phyloP scores from a whole-genome alignment of 2,888 invertebrate species.

The Nephrotoma guestfalica region DNA sequence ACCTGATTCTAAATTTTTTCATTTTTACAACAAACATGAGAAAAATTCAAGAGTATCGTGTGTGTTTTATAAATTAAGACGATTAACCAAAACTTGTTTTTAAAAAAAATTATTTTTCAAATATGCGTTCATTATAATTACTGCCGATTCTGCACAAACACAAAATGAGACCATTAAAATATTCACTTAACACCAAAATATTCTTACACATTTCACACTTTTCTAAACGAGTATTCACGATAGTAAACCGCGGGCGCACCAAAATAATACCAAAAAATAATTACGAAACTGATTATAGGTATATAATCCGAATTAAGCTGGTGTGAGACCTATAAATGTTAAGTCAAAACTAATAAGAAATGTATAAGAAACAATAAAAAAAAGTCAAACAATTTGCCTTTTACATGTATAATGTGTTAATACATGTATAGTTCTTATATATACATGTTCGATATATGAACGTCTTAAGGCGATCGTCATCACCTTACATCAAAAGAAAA shows the following conservation, averaged over 20 bases:
- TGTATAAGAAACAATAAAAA: neutral
- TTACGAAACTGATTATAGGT: neutral
- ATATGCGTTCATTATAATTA: neutral
- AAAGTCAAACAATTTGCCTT: neutral
- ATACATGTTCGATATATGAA: neutral
- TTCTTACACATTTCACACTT: neutral
- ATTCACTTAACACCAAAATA: neutral
- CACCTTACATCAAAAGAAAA: neutral
- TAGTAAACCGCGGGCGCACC: neutral
- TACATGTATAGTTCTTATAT: neutral
- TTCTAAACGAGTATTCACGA: neutral
- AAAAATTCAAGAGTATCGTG: neutral
- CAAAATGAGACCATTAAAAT: neutral
- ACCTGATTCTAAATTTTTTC: neutral
- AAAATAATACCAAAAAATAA: neutral
- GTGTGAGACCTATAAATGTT: neutral
- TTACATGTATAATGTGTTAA: neutral
- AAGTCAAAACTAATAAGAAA: neutral
- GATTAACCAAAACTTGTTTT: neutral
- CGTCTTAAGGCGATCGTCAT: neutral
- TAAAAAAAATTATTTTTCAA: neutral
- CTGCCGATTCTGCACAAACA: neutral
- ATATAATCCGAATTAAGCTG: neutral
- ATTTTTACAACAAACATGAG: neutral
- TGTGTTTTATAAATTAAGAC: neutral